A percentile compares a stretch with the other conserved stretches of the same genome.
These are phyloP conservation scores for Bubo scandiacus DNA, from an alignment of 2,113 vertebrate genomes.

Conservation along the genomic window DNA sequence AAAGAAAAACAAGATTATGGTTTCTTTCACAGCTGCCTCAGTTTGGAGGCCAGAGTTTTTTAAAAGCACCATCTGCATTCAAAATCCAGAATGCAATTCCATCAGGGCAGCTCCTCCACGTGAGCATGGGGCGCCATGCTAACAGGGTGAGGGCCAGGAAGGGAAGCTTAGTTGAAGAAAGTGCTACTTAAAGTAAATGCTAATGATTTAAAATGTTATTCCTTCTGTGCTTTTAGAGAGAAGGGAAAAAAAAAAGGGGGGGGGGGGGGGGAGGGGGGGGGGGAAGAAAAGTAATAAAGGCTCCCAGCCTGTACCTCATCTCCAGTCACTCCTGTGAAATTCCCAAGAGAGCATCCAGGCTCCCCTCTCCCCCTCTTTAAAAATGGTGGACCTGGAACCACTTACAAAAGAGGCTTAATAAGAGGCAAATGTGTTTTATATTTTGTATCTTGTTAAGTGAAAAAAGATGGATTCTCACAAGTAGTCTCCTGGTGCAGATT, in stretches of 20 bases:
- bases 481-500: constrained; percentile 79
- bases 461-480: constrained; percentile 81
- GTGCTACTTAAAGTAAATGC: constrained; percentile 75
- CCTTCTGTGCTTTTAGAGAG: constrained; percentile 77
- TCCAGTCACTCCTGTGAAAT: constrained; percentile 76
- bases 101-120: background rate
- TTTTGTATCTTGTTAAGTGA: constrained; percentile 83
- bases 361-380: constrained; percentile 74
- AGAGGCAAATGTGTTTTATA: constrained; percentile 85
- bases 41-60: constrained; percentile 1
- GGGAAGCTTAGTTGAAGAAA: constrained; percentile 65
- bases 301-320: constrained; percentile 80
- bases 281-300: constrained; percentile 70
- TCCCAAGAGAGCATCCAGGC: constrained; percentile 67
- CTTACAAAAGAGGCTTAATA: constrained; percentile 81
- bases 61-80: constrained; percentile 42
- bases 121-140: background rate
- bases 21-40: constrained; percentile 5
- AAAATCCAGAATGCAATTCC: background rate
- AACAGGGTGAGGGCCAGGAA: constrained; percentile 37
- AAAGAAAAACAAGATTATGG: constrained; percentile 8
- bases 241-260: background rate
- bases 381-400: constrained; percentile 82
- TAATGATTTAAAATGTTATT: constrained; percentile 81
- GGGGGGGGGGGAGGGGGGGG: no score